These are phyloP conservation scores for Pimpla rufipes DNA, from an alignment of 2,888 invertebrate species.

Conservation along the genomic window DNA sequence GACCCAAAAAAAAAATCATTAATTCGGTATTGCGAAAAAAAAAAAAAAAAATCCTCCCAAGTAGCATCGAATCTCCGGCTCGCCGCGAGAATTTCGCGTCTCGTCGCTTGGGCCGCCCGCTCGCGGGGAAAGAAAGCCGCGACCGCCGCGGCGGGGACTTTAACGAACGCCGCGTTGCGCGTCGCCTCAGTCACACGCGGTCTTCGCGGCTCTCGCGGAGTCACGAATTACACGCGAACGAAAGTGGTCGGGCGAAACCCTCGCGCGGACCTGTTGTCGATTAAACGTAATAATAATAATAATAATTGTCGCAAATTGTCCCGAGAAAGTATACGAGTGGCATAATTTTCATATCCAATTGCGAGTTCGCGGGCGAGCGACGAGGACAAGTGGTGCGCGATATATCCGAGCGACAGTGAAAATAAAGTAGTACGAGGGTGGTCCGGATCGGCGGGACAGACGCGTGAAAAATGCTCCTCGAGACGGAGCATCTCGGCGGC, in stretches of 20 bases:
- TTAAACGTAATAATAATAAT: no score
- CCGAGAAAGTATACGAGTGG: no score
- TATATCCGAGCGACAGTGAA: background rate
- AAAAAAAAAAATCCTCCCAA: background rate
- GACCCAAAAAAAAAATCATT: background rate
- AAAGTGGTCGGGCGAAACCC: slow-evolving; percentile 32
- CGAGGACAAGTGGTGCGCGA: background rate
- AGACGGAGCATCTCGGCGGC: slow-evolving; percentile 44
- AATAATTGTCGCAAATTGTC: no score
- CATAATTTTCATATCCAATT: background rate
- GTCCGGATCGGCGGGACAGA: slow-evolving; percentile 32
- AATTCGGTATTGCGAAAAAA: background rate
- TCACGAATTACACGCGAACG: slow-evolving; percentile 32
- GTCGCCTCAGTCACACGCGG: slow-evolving; percentile 8
- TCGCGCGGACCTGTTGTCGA: background rate
- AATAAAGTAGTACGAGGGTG: slow-evolving; percentile 16
- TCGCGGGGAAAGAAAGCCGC: background rate
- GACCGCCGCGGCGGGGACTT: background rate
- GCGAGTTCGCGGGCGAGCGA: background rate
- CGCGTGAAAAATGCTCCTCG: slow-evolving; percentile 57
- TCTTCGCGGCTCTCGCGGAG: slow-evolving; percentile 31
- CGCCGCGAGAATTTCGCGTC: background rate
- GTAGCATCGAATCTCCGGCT: background rate
- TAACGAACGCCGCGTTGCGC: background rate
- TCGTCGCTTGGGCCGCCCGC: background rate